phyloP scores from a whole-genome alignment of 2,888 invertebrate species.

The Chromoteleia sp. region DNA sequence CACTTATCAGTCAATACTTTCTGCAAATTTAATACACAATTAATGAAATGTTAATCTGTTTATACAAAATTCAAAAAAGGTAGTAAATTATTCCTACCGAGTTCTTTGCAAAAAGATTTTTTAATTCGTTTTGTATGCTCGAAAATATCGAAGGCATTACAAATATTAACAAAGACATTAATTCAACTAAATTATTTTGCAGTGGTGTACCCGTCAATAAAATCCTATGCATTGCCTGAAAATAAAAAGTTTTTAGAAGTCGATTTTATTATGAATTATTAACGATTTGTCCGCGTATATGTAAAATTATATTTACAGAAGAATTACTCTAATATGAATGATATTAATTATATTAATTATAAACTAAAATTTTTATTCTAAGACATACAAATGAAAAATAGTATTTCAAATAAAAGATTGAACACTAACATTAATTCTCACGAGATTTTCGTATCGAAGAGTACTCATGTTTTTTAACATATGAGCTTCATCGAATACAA shows the following conservation, averaged over 20 bases:
- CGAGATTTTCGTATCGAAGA: constrained; percentile 94
- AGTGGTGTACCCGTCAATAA: constrained; percentile 97
- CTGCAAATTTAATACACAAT: constrained; percentile 77
- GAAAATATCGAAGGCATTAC: constrained; percentile 98
- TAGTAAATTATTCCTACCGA: constrained; percentile 86
- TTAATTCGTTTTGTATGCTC: constrained; percentile 94
- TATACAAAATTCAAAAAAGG: neutral
- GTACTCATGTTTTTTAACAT: constrained; percentile 99
- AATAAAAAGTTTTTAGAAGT: constrained; percentile 18
- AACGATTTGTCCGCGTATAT: too few relatives aligned
- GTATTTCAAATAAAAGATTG: neutral
- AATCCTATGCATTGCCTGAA: constrained; percentile 92
- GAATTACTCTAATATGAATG: too few relatives aligned
- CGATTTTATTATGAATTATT: neutral
- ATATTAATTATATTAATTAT: too few relatives aligned
- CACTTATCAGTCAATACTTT: constrained; percentile 85
- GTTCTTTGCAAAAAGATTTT: constrained; percentile 93
- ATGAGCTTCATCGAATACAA: constrained; percentile 98
- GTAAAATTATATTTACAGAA: too few relatives aligned
- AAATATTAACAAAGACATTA: constrained; percentile 97
- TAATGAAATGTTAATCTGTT: neutral
- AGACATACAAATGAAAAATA: too few relatives aligned
- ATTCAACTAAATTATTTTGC: constrained; percentile 97
- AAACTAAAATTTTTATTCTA: too few relatives aligned
- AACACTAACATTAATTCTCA: constrained; percentile 90